Conservation (phyloP, 2,888 invertebrate genomes). For the Eristalinus sepulchralis region DNA sequence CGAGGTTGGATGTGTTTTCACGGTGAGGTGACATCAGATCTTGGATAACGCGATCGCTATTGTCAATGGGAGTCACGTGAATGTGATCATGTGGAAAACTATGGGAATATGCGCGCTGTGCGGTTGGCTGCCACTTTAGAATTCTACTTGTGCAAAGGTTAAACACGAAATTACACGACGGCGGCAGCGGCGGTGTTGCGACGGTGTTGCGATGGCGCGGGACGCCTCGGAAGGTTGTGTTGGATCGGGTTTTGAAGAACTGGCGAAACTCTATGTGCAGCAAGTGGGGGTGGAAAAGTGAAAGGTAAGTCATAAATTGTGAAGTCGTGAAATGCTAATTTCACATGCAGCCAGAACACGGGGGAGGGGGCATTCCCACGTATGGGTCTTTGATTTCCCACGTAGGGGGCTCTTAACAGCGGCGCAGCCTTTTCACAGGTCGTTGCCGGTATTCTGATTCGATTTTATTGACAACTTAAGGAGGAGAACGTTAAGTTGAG, state of each 20-base stretch:
- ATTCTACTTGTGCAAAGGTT: slow-evolving; percentile 33
- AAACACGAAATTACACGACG: neutral
- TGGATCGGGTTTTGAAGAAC: neutral
- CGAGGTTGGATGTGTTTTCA: slow-evolving; percentile 4
- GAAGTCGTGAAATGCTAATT: neutral
- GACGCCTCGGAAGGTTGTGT: neutral
- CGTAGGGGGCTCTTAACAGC: neutral
- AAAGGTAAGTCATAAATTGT: neutral
- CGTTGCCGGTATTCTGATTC: neutral
- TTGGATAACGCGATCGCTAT: slow-evolving; percentile 60
- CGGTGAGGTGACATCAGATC: slow-evolving; percentile 62
- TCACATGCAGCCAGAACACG: neutral
- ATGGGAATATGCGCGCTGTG: slow-evolving; percentile 48
- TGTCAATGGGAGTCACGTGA: slow-evolving; percentile 65
- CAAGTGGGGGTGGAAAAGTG: neutral
- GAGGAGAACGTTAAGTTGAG: neutral
- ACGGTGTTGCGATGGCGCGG: no score
- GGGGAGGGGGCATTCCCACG: neutral
- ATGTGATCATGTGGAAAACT: slow-evolving; percentile 49
- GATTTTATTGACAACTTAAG: neutral
- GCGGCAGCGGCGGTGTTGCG: no score
- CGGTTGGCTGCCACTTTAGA: slow-evolving; percentile 16
- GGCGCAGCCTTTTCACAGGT: no score
- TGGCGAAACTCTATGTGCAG: neutral
- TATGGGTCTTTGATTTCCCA: neutral